These are phyloP conservation scores for Exephanes ischioxanthus DNA, from an alignment of 2,888 invertebrate genomes.

Conservation along the genomic window DNA sequence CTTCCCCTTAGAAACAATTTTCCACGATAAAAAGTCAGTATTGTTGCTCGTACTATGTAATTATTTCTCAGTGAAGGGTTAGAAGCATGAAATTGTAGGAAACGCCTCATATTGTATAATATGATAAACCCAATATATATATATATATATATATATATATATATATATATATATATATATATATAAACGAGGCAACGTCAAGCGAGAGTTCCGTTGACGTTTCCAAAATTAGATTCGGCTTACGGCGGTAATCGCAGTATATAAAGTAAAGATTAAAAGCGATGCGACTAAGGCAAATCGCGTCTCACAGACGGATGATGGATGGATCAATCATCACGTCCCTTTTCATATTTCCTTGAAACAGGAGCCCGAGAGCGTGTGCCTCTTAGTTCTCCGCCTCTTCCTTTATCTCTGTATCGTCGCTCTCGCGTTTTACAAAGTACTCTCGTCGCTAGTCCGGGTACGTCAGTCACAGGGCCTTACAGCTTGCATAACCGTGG, in stretches of 20 bases:
- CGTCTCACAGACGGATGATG: constrained; percentile 20
- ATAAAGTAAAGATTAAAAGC: constrained; percentile 32
- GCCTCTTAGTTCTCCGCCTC: constrained; percentile 7
- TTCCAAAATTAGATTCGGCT: constrained; percentile 41
- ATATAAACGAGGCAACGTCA: constrained; percentile 8
- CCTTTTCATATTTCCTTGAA: neutral
- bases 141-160: no score
- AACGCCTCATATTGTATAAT: no score
- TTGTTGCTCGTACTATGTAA: no score
- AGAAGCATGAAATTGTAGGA: no score
- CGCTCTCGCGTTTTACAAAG: neutral
- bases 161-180: no score
- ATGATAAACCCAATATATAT: no score
- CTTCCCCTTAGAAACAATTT: no score
- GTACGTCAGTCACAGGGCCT: constrained; percentile 17
- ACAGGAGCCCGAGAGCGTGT: neutral
- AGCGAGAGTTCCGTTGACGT: constrained; percentile 23
- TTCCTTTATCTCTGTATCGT: constrained; percentile 9
- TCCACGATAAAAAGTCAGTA: no score
- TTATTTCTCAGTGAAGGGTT: no score
- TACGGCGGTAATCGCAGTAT: neutral
- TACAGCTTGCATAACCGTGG: constrained; percentile 10
- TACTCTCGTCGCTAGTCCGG: neutral
- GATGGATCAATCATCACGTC: constrained; percentile 36
- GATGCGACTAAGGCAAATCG: neutral